Base-by-base conservation (phyloP, 2,888 invertebrate genomes). In the Erynnis tages region DNA sequence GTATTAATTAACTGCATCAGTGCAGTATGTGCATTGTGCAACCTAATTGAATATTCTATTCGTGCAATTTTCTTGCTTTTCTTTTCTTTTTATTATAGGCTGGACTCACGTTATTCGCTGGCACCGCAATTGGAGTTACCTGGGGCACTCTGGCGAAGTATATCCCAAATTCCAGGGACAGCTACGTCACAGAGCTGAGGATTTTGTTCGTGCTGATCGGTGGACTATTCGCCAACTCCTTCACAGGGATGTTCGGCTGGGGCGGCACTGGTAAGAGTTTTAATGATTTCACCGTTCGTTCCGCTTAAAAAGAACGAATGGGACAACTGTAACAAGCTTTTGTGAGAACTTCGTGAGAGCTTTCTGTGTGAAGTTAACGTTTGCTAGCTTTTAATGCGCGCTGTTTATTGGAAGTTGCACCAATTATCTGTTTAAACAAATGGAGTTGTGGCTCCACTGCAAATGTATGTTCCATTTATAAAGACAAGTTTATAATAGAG, bases 141-240 rank as follows among this genome's bases (percentile, higher is more conserved):
- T 86, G 86, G 82, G 89, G 88, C 47, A 67, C 66, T 53, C 60
- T 85, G 6, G 81, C 84, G 3, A 75, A 73, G 43, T 63, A 76
- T 32, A 56, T 82, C 46, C 88, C 88, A 0, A 73, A 76, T 61
- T 61, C 75, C 5, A 59, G 60, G 13, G 85, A 88, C 61, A 57
- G 54, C 34, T 88, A 76, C 63, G 75, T 79, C 46, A 71, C 75
- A 0, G 86, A 85, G 65, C 69, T 88, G 27, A 68, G 89, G 44
- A 66, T 88, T 13, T 65, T 84, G 6, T 73, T 81, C 59, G 80
- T 89, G 27, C 58, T 85, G 25, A 55, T 82, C 14, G 85, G 82
- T 1, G 88, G 86, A 23, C 68, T 88, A 19, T 75, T 80, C 30
- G 72, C 69, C 1, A 82, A 75, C 69, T 80, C 83, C 59, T 56